Conservation (phyloP, 1,140 invertebrate species). For the Marisa cornuarietis region DNA sequence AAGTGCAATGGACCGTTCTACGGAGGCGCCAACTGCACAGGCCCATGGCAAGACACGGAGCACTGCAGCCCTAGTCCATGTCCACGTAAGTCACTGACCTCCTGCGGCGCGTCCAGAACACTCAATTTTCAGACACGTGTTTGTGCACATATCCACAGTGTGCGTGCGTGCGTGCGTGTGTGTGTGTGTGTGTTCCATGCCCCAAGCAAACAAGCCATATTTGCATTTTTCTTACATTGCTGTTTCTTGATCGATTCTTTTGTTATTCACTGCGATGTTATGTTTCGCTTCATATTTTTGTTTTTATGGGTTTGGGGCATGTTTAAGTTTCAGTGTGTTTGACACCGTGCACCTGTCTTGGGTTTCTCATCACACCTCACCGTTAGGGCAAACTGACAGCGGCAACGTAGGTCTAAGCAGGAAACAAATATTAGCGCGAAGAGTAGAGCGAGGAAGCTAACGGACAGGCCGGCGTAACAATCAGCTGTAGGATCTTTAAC, state of each 20-base stretch:
- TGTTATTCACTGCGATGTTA: background rate
- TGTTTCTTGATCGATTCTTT: too few relatives aligned
- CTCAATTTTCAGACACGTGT: conserved; percentile 3
- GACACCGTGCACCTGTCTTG: too few relatives aligned
- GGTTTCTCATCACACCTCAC: too few relatives aligned
- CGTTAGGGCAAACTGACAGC: too few relatives aligned
- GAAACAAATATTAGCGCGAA: too few relatives aligned
- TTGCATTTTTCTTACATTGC: too few relatives aligned
- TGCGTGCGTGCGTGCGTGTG: conserved; percentile 5
- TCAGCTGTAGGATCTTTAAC: too few relatives aligned
- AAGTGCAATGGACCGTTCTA: conserved; percentile 35
- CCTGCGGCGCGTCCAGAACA: background rate
- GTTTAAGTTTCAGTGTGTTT: background rate
- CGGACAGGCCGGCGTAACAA: too few relatives aligned
- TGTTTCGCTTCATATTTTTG: background rate
- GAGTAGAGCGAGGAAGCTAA: too few relatives aligned
- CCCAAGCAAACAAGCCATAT: background rate
- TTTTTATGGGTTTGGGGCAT: background rate
- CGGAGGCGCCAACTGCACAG: conserved; percentile 49
- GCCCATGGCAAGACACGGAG: conserved; percentile 26
- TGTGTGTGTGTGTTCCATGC: background rate
- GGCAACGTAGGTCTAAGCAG: too few relatives aligned
- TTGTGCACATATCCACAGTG: background rate
- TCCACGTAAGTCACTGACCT: conserved; percentile 43
- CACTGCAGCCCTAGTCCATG: conserved; percentile 41